Base-by-base conservation (phyloP, 2,797 vertebrate species). In the Glyptemys insculpta region DNA sequence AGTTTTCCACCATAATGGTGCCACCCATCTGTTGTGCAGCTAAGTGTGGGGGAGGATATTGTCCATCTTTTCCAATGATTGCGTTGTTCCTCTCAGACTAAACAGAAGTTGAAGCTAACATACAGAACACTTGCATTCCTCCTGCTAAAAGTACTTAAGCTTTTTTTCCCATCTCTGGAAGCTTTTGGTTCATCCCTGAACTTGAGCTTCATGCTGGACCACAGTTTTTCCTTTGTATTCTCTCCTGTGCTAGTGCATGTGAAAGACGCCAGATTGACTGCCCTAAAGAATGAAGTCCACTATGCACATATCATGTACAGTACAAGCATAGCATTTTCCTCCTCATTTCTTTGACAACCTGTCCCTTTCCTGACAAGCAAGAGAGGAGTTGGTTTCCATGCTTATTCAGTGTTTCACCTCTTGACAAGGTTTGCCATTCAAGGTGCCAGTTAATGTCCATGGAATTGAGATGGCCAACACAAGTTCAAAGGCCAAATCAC, bases 61-160 rank as follows among this genome's bases (percentile, higher is more conserved):
- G 88, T 92, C 96, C 94, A 88, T 91, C 94, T 95, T 94, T 95
- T 86, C 65, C 86, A 83, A 53, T 49, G 85, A 87, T 62, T 94
- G 84, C 92, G 96, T 97, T 97, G 82, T 87, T 97, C 89, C 80
- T 89, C 53, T 76, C 86, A 97, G 97, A 94, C 91, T 95, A 96
- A 96, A 97, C 85, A 94, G 37, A 85, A 91, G 88, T 79, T 90
- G 88, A 96, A 95, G 80, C 59, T 86, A 96, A 94, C 23, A 74
- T 74, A 91, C 21, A 96, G 87, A 91, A 90, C 80, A 85, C 72
- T 96, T 95, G 56, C 92, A 81, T 93, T 96, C 95, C 88, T 92
- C 76, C 53, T 88, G 49, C 74, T 93, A 89, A 18, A 90, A 56
- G 25, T 90, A 88, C 84, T 89, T 79, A 47, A 96, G 89, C 85